phyloP scores from a whole-genome alignment of 2,888 invertebrate genomes.

The Dasypolia templi region DNA sequence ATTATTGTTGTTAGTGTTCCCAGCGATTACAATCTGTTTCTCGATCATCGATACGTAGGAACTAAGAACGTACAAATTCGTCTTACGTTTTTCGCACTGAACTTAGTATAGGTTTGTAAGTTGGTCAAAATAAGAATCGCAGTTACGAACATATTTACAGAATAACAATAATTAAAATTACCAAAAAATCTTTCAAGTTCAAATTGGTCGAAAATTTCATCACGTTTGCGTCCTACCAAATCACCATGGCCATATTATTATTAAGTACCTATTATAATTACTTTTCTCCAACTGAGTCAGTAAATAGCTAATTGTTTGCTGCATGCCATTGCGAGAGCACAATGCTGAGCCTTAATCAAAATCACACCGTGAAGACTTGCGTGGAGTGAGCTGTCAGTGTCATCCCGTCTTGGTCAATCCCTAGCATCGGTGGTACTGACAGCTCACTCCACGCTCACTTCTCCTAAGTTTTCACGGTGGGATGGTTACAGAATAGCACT shows the following conservation, averaged over 20 bases:
- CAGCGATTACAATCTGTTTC: conserved; percentile 4
- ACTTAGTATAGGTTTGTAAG: not conserved
- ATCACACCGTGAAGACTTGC: too few species aligned
- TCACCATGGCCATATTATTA: not conserved
- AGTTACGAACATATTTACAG: not conserved
- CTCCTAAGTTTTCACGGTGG: too few species aligned
- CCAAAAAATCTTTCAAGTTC: not conserved
- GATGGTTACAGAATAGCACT: too few species aligned
- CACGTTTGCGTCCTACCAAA: not conserved
- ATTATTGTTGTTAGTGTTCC: not conserved
- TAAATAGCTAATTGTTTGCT: not conserved
- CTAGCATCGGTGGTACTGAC: too few species aligned
- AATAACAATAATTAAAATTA: not conserved
- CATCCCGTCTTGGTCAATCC: too few species aligned
- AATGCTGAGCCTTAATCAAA: not conserved
- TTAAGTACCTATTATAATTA: not conserved
- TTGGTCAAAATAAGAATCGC: not conserved
- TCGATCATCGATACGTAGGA: conserved; percentile 6
- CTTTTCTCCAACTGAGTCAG: not conserved
- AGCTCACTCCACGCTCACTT: too few species aligned
- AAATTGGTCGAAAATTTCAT: not conserved
- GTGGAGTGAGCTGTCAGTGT: too few species aligned
- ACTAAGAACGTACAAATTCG: not conserved
- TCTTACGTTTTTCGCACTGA: not conserved
- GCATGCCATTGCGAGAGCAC: not conserved